Conservation (phyloP, 2,113 vertebrate species). For the Illadopsis cleaveri region DNA sequence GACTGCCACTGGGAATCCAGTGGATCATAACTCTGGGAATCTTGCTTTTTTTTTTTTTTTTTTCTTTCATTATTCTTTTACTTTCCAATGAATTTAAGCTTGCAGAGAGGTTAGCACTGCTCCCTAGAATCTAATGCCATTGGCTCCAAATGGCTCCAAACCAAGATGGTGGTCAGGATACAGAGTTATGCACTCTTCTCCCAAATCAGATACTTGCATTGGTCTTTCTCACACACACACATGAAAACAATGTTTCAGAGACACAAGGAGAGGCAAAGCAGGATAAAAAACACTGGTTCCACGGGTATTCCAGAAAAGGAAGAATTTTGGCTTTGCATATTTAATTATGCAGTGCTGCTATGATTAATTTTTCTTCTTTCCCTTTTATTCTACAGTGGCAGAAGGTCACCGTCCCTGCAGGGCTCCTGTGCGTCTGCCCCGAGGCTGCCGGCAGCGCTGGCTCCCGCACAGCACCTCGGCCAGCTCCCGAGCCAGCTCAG, state of each 20-base stretch:
- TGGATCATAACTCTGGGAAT: background rate
- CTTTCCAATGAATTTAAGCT: background rate
- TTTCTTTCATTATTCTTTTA: background rate
- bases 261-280: background rate
- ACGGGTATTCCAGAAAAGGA: background rate
- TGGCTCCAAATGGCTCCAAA: background rate
- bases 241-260: background rate
- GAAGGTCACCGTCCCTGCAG: background rate
- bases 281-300: background rate
- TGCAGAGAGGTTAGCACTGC: background rate
- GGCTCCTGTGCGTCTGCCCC: fast-evolving
- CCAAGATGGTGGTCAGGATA: background rate
- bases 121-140: background rate
- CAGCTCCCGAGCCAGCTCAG: background rate
- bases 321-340: background rate
- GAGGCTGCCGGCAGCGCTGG: fast-evolving
- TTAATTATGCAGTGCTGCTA: background rate
- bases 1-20: background rate
- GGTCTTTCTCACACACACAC: background rate
- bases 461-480: background rate
- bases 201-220: background rate
- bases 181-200: too few relatives aligned
- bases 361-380: background rate
- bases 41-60: background rate
- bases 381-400: background rate